Conservation (phyloP, 2,797 vertebrate species). For the Oreonectes daqikongensis region DNA sequence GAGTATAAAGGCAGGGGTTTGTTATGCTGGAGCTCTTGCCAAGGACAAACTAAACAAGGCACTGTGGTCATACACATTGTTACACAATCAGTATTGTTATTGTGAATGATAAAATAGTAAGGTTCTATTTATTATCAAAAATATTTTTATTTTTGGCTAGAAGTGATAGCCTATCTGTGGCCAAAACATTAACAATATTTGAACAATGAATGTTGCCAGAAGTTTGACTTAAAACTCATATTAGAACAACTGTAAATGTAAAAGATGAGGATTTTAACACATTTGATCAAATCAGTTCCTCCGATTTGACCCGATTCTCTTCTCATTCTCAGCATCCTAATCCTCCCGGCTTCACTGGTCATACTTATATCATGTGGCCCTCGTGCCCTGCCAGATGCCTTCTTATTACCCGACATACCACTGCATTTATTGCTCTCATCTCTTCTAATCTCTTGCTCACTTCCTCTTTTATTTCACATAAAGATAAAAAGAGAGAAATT, state of each 20-base stretch:
- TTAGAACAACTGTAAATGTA: background rate
- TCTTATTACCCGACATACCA: slow-evolving; percentile 34
- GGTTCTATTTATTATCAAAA: background rate
- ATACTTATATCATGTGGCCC: slow-evolving; percentile 57
- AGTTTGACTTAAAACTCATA: background rate
- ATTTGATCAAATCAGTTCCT: too few species aligned
- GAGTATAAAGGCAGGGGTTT: slow-evolving; percentile 4
- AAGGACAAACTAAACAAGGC: slow-evolving; percentile 28
- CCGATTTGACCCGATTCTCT: slow-evolving; percentile 6
- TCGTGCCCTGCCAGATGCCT: slow-evolving; percentile 56
- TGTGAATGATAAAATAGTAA: background rate
- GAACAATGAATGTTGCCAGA: background rate
- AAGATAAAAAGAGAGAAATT: background rate
- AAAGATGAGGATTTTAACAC: background rate
- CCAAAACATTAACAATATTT: background rate
- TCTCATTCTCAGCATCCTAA: slow-evolving; percentile 10
- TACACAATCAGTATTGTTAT: slow-evolving; percentile 22
- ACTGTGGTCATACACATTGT: background rate
- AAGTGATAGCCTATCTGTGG: background rate
- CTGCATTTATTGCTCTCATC: slow-evolving; percentile 43
- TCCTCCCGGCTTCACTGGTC: slow-evolving; percentile 45
- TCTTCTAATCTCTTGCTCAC: slow-evolving; percentile 5
- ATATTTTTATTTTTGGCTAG: background rate
- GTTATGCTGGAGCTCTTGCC: slow-evolving; percentile 43
- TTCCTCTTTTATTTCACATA: background rate